These are phyloP conservation scores for Chitala chitala DNA, from an alignment of 2,113 vertebrate genomes.

Conservation along the genomic window DNA sequence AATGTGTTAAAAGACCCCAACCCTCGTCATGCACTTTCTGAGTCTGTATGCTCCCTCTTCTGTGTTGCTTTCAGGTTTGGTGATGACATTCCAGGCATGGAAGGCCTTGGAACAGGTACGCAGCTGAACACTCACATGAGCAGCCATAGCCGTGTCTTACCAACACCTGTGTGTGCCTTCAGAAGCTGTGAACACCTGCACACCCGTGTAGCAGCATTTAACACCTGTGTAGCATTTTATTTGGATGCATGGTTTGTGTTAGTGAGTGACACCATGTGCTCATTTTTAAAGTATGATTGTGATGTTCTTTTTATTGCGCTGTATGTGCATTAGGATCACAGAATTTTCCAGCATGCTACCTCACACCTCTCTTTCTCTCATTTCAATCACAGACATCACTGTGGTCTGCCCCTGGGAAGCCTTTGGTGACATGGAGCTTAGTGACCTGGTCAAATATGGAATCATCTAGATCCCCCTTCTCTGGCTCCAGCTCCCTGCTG, in stretches of 20 bases:
- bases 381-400: slow-evolving; percentile 69
- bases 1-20: too few species aligned
- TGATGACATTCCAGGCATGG: slow-evolving; percentile 93
- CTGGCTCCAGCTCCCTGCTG: not conserved
- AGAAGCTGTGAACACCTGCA: too few species aligned
- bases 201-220: too few species aligned
- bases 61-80: slow-evolving; percentile 66
- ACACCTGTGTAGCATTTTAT: too few species aligned
- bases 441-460: slow-evolving; percentile 84
- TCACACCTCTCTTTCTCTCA: not conserved
- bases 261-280: too few species aligned
- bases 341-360: not conserved
- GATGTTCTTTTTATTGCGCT: too few species aligned
- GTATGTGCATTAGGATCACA: too few species aligned
- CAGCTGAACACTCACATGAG: not conserved
- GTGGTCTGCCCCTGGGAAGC: slow-evolving; percentile 95
- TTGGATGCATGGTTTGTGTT: too few species aligned
- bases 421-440: slow-evolving; percentile 88
- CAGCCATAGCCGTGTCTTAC: not conserved
- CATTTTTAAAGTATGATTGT: too few species aligned
- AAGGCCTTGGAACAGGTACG: slow-evolving; percentile 82
- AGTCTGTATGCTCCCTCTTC: not conserved
- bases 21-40: too few species aligned
- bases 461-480: slow-evolving; percentile 65
- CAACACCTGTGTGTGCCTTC: too few species aligned